Conservation (phyloP, 92 coral and sea anemone species). For the Montipora capitata region DNA sequence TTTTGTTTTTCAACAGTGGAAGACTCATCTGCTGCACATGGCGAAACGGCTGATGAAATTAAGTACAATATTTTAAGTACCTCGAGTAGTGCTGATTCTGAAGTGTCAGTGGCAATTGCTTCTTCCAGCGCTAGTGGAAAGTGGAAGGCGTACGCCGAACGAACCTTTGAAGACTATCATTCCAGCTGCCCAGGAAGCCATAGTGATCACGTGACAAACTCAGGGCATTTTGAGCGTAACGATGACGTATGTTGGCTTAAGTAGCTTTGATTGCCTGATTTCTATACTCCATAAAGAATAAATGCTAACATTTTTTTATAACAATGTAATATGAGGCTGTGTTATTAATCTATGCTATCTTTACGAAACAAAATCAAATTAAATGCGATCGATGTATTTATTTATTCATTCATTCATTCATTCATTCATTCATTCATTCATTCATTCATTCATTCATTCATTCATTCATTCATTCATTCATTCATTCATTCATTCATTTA, state of each 20-base stretch:
- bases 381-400: too few species aligned
- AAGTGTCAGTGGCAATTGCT: not conserved
- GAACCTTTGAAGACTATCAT: not conserved
- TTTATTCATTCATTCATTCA: too few species aligned
- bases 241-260: not conserved
- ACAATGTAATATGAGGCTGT: not conserved
- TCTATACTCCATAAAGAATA: too few species aligned
- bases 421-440: too few species aligned
- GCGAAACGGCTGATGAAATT: not conserved
- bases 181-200: slow-evolving; percentile 35
- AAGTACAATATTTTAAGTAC: not conserved
- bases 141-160: slow-evolving; percentile 16
- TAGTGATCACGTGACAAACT: not conserved
- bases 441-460: too few species aligned
- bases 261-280: too few species aligned
- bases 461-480: too few species aligned
- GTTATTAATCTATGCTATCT: not conserved
- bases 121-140: not conserved
- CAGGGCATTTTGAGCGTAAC: not conserved
- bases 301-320: too few species aligned
- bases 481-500: too few species aligned
- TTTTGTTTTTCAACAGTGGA: too few species aligned
- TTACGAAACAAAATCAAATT: not conserved
- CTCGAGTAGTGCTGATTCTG: slow-evolving; percentile 12
- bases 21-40: not conserved